Conservation (phyloP, 2,797 vertebrate species). For the Pseudochaenichthys georgianus region DNA sequence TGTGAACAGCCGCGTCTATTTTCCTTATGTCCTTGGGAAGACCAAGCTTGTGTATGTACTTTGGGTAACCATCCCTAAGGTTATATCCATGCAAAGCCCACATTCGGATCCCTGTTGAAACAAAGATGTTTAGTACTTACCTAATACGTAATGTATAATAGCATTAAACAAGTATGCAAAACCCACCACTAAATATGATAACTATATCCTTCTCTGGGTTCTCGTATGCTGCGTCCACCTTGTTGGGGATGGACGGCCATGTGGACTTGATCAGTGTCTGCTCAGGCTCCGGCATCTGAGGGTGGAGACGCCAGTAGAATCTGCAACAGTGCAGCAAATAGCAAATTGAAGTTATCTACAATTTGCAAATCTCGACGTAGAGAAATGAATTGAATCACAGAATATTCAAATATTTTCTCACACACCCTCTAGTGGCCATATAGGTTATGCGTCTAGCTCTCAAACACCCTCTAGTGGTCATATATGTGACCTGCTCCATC, state of each 20-base stretch:
- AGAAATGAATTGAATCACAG: not conserved
- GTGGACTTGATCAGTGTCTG: constrained; percentile 90
- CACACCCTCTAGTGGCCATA: no score
- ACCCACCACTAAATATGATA: constrained; percentile 85
- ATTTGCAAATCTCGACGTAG: not conserved
- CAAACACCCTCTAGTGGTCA: no score
- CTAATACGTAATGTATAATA: not conserved
- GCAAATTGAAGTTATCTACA: not conserved
- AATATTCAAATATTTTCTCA: not conserved
- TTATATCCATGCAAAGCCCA: constrained; percentile 96
- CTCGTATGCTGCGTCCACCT: constrained; percentile 95
- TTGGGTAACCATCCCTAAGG: constrained; percentile 91
- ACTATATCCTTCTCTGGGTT: constrained; percentile 87
- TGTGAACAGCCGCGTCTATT: constrained; percentile 91
- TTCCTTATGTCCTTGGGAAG: constrained; percentile 90
- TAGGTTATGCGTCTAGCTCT: no score
- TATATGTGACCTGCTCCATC: no score
- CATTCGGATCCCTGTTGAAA: constrained; percentile 89
- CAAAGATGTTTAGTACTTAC: not conserved
- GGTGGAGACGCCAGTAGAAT: constrained; percentile 96
- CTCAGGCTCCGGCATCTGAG: constrained; percentile 90
- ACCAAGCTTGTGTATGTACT: constrained; percentile 94
- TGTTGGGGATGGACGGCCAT: constrained; percentile 93
- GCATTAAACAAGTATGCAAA: not conserved
- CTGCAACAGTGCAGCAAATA: constrained; percentile 72